Conservation (phyloP, 2,797 vertebrate species). For the Lycodopsis pacificus region DNA sequence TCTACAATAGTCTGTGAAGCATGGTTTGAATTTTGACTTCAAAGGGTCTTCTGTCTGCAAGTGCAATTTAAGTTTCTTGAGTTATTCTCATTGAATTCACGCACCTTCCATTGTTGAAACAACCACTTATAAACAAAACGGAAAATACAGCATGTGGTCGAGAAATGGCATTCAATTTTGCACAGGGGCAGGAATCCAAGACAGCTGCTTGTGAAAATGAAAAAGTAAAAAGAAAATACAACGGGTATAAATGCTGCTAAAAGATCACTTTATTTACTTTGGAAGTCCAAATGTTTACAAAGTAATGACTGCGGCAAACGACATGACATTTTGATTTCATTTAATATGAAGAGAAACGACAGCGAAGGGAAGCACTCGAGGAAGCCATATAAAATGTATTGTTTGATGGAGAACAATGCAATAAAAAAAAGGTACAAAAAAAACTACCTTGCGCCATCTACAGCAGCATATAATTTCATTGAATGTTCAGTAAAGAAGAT, state of each 20-base stretch:
- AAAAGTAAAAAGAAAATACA: conserved; percentile 20
- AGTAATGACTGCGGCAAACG: conserved; percentile 72
- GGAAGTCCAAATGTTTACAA: conserved; percentile 64
- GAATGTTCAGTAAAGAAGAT: conserved; percentile 71
- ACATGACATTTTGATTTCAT: conserved; percentile 70
- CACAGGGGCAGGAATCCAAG: conserved; percentile 25
- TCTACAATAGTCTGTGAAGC: conserved; percentile 32
- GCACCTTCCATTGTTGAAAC: conserved; percentile 30
- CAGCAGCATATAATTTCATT: conserved; percentile 68
- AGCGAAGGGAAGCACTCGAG: conserved; percentile 43
- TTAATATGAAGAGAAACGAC: conserved; percentile 61
- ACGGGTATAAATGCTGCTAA: conserved; percentile 47
- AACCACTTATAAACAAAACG: conserved; percentile 24
- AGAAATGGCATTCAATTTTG: conserved; percentile 1
- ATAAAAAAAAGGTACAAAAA: conserved; percentile 61
- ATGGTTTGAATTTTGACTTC: conserved; percentile 42
- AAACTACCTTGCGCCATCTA: conserved; percentile 41
- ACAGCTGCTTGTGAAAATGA: conserved; percentile 34
- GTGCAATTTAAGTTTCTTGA: conserved; percentile 15
- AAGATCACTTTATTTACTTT: conserved; percentile 59
- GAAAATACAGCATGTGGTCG: conserved; percentile 3
- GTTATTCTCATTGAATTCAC: conserved; percentile 23
- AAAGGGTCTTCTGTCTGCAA: conserved; percentile 22
- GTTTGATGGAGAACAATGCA: conserved; percentile 62
- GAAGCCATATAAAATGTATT: conserved; percentile 69